These are phyloP conservation scores for Paramuricea clavata DNA, from an alignment of 92 coral and sea anemone species.

Conservation along the genomic window DNA sequence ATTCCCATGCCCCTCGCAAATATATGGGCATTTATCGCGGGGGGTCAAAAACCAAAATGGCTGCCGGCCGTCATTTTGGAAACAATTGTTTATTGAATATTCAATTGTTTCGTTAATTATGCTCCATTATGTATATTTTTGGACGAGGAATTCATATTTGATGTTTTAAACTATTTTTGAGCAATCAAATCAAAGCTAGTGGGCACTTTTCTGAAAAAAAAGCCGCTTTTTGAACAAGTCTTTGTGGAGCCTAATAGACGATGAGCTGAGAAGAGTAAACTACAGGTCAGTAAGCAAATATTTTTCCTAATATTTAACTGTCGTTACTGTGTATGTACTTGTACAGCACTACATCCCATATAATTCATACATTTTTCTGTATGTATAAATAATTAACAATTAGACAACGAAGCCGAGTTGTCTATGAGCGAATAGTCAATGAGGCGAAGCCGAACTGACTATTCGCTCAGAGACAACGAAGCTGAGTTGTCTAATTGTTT, in stretches of 20 bases:
- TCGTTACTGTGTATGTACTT: not conserved
- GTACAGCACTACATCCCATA: not conserved
- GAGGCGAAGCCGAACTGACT: no score
- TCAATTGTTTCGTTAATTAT: no score
- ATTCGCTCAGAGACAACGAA: no score
- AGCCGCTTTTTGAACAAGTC: not conserved
- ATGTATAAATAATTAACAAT: not conserved
- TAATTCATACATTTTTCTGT: not conserved
- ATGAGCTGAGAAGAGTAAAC: conserved; percentile 5
- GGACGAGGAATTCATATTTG: no score
- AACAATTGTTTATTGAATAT: conserved; percentile 5
- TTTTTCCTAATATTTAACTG: conserved; percentile 1
- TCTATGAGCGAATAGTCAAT: no score
- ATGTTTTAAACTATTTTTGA: not conserved
- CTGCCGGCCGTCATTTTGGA: conserved; percentile 5
- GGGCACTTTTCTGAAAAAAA: not conserved
- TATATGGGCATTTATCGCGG: not conserved
- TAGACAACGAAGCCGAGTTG: no score
- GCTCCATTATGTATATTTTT: no score
- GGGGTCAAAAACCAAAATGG: conserved; percentile 27
- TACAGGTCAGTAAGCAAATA: not conserved
- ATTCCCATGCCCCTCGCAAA: no score
- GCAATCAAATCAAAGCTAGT: conserved; percentile 10
- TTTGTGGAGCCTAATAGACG: not conserved
- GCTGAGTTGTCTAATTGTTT: no score